phyloP scores from a whole-genome alignment of 2,797 vertebrate genomes.

The Manis crassicaudata region DNA sequence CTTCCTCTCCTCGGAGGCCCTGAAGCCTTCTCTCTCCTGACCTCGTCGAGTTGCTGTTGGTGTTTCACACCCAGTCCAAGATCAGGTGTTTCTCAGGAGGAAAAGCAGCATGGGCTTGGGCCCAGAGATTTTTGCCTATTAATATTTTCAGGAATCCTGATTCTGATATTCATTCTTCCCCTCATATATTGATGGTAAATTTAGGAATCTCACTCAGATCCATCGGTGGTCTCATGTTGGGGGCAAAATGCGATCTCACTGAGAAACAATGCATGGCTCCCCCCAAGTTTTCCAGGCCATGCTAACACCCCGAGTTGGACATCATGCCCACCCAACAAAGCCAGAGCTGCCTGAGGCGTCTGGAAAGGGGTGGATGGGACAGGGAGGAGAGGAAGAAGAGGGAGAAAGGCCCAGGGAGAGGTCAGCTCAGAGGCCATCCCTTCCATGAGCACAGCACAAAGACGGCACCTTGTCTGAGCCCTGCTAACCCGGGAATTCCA shows the following conservation, averaged over 20 bases:
- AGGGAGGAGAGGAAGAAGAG: background rate
- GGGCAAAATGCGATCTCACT: background rate
- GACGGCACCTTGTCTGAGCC: background rate
- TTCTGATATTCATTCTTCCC: background rate
- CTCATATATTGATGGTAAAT: background rate
- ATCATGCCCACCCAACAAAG: background rate
- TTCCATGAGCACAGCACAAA: background rate
- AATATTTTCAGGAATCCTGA: background rate
- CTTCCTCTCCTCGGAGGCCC: background rate
- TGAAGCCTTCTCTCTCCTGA: background rate
- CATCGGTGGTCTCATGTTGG: background rate
- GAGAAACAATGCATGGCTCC: background rate
- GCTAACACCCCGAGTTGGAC: background rate
- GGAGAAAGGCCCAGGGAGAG: background rate
- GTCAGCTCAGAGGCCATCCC: background rate
- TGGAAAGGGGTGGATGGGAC: too few relatives aligned
- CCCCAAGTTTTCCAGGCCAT: background rate
- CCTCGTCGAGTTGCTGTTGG: background rate
- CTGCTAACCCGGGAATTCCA: background rate
- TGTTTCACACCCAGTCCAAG: background rate
- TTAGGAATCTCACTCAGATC: background rate
- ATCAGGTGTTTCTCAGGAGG: background rate
- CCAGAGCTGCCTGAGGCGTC: background rate
- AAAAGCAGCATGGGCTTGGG: background rate
- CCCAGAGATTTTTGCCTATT: background rate